These are phyloP conservation scores for Calidris pugnax DNA, from an alignment of 2,113 vertebrate species.

Conservation along the genomic window DNA sequence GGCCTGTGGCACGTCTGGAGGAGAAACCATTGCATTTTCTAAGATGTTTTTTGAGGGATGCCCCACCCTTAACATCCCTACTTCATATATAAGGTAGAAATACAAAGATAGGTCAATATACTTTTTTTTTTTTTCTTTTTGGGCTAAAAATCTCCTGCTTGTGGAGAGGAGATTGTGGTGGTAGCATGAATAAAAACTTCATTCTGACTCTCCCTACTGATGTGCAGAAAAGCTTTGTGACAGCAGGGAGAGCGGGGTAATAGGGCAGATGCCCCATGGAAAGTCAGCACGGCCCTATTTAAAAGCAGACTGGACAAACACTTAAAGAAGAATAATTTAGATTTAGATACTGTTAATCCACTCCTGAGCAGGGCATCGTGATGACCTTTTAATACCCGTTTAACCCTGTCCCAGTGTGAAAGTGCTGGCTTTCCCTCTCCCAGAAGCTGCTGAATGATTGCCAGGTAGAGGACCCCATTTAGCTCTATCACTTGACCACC, in stretches of 20 bases:
- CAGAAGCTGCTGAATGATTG: neutral
- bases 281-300: neutral
- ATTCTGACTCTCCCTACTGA: neutral
- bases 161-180: neutral
- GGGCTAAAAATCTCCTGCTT: neutral
- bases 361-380: rapidly evolving
- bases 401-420: neutral
- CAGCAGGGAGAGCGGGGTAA: neutral
- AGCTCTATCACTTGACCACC: neutral
- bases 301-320: neutral
- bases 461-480: neutral
- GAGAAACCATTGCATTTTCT: neutral
- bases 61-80: neutral
- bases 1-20: neutral
- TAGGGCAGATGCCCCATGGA: neutral
- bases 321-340: neutral
- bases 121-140: neutral
- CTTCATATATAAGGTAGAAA: neutral
- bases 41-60: neutral
- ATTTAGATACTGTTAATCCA: neutral
- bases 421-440: neutral
- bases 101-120: neutral
- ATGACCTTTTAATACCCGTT: neutral
- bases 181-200: neutral
- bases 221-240: neutral